Conservation (phyloP, 1,140 invertebrate genomes). For the Drosophila watanabei region DNA sequence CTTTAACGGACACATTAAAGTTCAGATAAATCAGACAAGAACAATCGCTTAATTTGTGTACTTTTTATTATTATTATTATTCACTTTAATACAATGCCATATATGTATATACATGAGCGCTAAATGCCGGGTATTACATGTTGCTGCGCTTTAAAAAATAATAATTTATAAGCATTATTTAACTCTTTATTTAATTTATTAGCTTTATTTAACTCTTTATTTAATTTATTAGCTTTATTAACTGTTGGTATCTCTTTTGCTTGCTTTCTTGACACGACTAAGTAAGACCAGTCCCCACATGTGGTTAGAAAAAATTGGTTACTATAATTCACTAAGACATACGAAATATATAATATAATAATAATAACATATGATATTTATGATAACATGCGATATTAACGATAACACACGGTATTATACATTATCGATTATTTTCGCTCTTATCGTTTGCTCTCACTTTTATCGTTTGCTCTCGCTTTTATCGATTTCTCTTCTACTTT, state of each 20-base stretch:
- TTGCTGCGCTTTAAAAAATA: conserved; percentile 39
- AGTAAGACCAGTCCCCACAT: conserved; percentile 82
- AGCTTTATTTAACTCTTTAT: too few species aligned
- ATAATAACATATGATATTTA: conserved; percentile 38
- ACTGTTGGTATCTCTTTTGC: conserved; percentile 41
- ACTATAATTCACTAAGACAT: conserved; percentile 74
- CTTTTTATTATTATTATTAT: conserved; percentile 35
- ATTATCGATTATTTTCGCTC: conserved; percentile 27
- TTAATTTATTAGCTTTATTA: conserved; percentile 64
- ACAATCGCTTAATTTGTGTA: conserved; percentile 1
- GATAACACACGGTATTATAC: conserved; percentile 5
- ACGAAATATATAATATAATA: conserved; percentile 42
- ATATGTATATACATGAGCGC: conserved; percentile 32
- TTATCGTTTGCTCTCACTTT: conserved; percentile 10
- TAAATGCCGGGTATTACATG: conserved; percentile 33
- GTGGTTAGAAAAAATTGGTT: conserved; percentile 83
- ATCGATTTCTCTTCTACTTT: conserved; percentile 4
- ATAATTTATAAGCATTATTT: too few species aligned
- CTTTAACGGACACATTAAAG: not conserved
- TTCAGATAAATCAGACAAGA: not conserved
- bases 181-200: too few species aligned
- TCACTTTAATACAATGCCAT: conserved; percentile 52
- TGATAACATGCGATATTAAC: not conserved
- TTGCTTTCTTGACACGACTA: conserved; percentile 73
- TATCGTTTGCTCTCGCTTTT: conserved; percentile 27